Base-by-base conservation (phyloP, 2,113 vertebrate genomes). In the Anoplopoma fimbria region DNA sequence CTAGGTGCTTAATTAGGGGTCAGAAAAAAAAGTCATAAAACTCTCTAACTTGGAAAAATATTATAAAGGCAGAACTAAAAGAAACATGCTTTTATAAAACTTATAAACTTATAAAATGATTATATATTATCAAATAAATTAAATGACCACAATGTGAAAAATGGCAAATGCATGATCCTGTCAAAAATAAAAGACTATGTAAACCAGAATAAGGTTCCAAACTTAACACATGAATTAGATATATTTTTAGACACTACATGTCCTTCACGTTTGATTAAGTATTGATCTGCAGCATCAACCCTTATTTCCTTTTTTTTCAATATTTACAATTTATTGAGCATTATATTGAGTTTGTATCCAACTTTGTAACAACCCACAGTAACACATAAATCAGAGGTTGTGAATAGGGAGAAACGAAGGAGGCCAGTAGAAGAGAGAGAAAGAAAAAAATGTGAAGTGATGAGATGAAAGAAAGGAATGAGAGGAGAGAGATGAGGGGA, bases 401-500 rank as follows among this genome's bases (percentile, higher is more conserved):
- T 77, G 79, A 72, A 49, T n/a, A 27, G 25, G 29, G 9, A 45
- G 38, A 69, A 71, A 74, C 7, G 5, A 57, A 69, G 23, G 40
- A 51, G 57, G 38, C 47, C 34, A 33, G 68, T 29, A n/a, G 33
- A 33, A 47, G 62, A 57, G 47, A 69, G 77, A 68, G 27, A 27
- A 65, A 36, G 47, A 49, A 62, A 36, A n/a, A 47, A 76, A 25
- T 61, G 73, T 47, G 25, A 63, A 82, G 69, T 55, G 38, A 63
- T 23, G 63, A 61, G 40, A 75, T 67, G 75, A 74, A 75, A 69
- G 40, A 79, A 25, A 80, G 47, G 71, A 60, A 9, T 19, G 75
- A 61, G 81, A 74, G 25, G 64, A 60, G 51, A 67, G 58, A 73
- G 34, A 84, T 0, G 53, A 78, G 65, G 75, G 61, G 79, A 87